A percentile compares a stretch with the other conserved stretches of the same genome.
Conservation (phyloP, 2,113 vertebrate species). For the Pelvicachromis taeniatus region DNA sequence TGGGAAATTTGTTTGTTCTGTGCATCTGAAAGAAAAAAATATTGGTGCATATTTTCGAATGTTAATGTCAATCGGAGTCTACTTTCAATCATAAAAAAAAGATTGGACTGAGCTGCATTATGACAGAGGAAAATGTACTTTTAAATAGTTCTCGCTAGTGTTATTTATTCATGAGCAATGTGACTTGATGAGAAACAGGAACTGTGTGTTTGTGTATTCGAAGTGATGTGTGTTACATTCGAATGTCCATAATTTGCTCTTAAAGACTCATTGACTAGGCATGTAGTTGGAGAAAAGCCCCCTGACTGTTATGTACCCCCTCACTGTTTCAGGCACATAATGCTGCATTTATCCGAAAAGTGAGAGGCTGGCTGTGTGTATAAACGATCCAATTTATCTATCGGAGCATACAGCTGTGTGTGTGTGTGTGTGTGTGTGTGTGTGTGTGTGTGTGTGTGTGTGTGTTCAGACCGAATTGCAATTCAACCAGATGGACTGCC, state of each 20-base stretch:
- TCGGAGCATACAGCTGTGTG: not conserved
- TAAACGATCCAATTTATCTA: conserved; percentile 13
- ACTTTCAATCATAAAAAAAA: not conserved
- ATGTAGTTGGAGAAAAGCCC: not conserved
- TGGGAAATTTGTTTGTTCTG: too few relatives aligned
- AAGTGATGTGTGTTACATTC: not conserved
- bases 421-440: not conserved
- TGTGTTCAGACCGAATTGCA: not conserved
- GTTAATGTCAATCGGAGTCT: accelerated
- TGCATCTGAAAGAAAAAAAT: too few relatives aligned
- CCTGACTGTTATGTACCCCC: not conserved
- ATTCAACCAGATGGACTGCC: not conserved
- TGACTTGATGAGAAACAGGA: not conserved
- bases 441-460: not conserved
- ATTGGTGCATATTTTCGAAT: too few relatives aligned
- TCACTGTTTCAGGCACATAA: conserved; percentile 14
- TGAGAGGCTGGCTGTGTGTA: conserved; percentile 5
- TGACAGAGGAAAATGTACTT: not conserved
- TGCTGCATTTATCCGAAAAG: conserved; percentile 14
- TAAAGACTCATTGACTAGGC: not conserved
- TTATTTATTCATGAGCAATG: not conserved
- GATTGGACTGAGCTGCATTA: not conserved
- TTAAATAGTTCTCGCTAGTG: not conserved
- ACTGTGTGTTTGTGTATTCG: not conserved
- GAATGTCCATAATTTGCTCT: not conserved